phyloP scores from a whole-genome alignment of 2,113 vertebrate genomes.

The Cebus imitator region DNA sequence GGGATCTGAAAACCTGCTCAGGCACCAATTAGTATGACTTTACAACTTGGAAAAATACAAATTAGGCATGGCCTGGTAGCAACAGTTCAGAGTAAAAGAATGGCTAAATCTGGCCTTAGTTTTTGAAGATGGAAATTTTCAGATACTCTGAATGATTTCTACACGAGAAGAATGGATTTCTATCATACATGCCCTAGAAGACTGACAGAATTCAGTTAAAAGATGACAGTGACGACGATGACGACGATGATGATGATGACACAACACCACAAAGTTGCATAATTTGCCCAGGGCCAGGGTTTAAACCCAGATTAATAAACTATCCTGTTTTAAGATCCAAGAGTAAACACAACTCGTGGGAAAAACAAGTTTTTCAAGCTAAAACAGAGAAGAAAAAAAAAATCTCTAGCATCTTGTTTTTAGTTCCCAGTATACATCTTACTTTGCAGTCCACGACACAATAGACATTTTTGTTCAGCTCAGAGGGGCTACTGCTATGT shows the following conservation, averaged over 20 bases:
- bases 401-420: conserved; percentile 24
- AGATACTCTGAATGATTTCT: not conserved
- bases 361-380: conserved; percentile 29
- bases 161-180: not conserved
- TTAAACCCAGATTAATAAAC: not conserved
- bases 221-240: not conserved
- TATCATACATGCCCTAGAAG: not conserved
- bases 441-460: conserved; percentile 35
- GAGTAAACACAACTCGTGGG: not conserved
- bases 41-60: conserved; percentile 28
- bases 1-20: not conserved
- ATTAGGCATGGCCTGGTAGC: not conserved
- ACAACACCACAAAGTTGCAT: not conserved
- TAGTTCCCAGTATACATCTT: conserved; percentile 47
- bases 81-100: not conserved
- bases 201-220: not conserved
- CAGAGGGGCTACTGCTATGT: conserved; percentile 30
- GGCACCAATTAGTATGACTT: not conserved
- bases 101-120: not conserved
- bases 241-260: not conserved
- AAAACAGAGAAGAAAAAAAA: conserved; percentile 19
- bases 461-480: conserved; percentile 56
- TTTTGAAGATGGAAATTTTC: not conserved
- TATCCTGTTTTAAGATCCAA: not conserved
- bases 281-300: not conserved